These are phyloP conservation scores for Butastur rufipennis DNA, from an alignment of 2,113 vertebrate species.

Conservation along the genomic window DNA sequence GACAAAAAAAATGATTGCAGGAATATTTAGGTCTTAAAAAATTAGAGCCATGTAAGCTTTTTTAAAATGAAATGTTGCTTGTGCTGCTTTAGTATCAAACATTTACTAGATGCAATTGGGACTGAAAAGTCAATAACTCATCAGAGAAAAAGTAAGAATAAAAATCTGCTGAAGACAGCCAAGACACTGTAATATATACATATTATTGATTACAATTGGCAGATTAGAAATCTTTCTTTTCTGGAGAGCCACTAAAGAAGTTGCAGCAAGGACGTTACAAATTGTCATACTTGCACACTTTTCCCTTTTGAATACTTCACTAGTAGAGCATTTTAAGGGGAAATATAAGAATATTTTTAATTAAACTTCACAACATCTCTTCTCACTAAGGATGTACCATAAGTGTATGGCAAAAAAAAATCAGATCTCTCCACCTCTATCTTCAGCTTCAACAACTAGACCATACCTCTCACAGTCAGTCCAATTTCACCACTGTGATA, in stretches of 20 bases:
- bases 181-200: not conserved
- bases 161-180: not conserved
- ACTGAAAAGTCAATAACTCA: constrained; percentile 1
- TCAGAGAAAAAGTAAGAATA: not conserved
- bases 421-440: not conserved
- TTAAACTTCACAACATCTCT: not conserved
- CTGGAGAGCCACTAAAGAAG: not conserved
- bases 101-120: not conserved
- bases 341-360: not conserved
- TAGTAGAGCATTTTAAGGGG: not conserved
- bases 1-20: not conserved
- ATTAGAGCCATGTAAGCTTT: not conserved
- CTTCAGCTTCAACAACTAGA: not conserved
- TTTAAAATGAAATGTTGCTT: not conserved
- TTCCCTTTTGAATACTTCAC: not conserved
- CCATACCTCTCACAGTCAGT: not conserved
- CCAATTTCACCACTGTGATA: not conserved
- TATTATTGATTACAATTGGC: not conserved
- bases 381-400: not conserved
- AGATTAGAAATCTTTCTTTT: not conserved
- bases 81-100: not conserved
- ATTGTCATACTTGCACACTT: not conserved
- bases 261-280: not conserved
- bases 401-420: not conserved
- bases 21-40: not conserved